Percentiles rank a stretch among this genome's conserved stretches.
Conservation (phyloP, 1,140 invertebrate genomes). For the Leptopilina clavipes region DNA sequence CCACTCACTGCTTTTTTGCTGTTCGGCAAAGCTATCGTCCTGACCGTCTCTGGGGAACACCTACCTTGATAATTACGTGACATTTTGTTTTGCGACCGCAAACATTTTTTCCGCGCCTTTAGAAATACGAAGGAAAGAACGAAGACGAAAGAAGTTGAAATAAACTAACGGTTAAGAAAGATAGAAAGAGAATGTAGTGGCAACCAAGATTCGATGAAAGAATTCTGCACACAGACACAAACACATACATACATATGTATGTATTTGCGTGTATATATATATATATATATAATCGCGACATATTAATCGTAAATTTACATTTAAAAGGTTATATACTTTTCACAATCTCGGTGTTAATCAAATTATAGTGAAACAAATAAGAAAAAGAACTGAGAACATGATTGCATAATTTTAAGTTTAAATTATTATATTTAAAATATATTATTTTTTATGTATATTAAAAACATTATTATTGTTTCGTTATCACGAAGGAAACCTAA, state of each 20-base stretch:
- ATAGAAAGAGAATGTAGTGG: conserved; percentile 36
- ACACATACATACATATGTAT: not conserved
- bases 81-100: conserved; percentile 68
- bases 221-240: not conserved
- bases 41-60: conserved; percentile 60
- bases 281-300: not conserved
- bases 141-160: conserved; percentile 25
- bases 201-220: not conserved
- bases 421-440: too few relatives aligned
- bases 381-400: not conserved
- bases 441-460: too few relatives aligned
- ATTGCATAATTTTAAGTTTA: conserved; percentile 35
- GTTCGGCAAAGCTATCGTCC: conserved; percentile 46
- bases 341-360: not conserved
- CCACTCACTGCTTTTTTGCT: conserved; percentile 65
- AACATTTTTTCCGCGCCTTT: conserved; percentile 62
- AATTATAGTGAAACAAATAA: not conserved
- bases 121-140: conserved; percentile 36
- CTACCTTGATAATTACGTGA: conserved; percentile 72
- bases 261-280: too few relatives aligned
- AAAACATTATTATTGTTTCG: conserved; percentile 70
- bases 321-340: not conserved
- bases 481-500: conserved; percentile 69
- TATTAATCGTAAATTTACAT: not conserved
- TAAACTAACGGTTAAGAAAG: conserved; percentile 19